These are phyloP conservation scores for Drosophila cyrtoloma DNA, from an alignment of 2,888 invertebrate species.

Conservation along the genomic window DNA sequence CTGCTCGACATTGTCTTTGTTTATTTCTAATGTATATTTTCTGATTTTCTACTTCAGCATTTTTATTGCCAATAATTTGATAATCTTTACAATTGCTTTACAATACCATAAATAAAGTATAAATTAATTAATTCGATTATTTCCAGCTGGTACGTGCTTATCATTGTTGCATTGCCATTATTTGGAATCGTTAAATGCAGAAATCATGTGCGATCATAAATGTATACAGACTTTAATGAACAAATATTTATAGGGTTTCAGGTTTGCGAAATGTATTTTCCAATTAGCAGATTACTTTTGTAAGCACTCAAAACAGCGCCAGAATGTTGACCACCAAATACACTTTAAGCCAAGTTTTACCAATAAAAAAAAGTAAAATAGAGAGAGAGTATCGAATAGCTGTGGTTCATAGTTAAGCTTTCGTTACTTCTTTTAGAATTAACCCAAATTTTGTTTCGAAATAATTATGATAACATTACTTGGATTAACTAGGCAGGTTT, in stretches of 20 bases:
- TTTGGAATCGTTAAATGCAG: conserved; percentile 27
- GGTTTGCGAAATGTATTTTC: conserved; percentile 33
- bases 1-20: background rate
- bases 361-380: background rate
- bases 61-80: background rate
- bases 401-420: background rate
- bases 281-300: conserved; percentile 25
- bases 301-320: background rate
- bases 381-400: background rate
- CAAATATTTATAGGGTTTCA: conserved; percentile 23
- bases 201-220: conserved; percentile 45
- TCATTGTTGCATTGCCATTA: conserved; percentile 35
- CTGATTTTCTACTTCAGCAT: background rate
- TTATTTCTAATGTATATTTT: background rate
- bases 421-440: background rate
- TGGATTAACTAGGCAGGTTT: conserved; percentile 14
- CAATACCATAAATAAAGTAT: conserved; percentile 10
- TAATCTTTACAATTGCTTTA: background rate
- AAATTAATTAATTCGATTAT: conserved; percentile 2
- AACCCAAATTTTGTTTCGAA: background rate
- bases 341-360: background rate
- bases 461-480: conserved; percentile 26
- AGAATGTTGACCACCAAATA: background rate
- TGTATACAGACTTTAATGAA: conserved; percentile 48
- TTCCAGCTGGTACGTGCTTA: background rate